Evolutionary conservation across 2,797 vertebrate species (phyloP).

Genomic region (Chelonia mydas): DNA sequence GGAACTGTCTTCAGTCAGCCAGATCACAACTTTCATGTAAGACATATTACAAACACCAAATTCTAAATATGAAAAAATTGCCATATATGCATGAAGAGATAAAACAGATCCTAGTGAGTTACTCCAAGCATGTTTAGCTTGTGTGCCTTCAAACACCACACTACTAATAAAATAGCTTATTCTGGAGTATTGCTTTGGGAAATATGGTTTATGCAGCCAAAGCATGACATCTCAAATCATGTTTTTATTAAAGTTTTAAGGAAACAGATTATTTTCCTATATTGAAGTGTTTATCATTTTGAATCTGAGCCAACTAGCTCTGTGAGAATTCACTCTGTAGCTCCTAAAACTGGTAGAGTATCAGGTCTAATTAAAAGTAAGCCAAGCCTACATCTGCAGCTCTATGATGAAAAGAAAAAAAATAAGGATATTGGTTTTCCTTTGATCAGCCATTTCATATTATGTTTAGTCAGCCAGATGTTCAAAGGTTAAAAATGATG

Average conservation of each 20-base stretch:
- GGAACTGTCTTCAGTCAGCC: not conserved
- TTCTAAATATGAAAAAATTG: not conserved
- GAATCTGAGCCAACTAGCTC: not conserved
- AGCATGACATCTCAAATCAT: not conserved
- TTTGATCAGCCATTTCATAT: not conserved
- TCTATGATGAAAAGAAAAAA: not conserved
- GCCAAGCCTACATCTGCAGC: not conserved
- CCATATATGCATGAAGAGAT: not conserved
- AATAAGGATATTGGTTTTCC: not conserved
- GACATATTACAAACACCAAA: not conserved
- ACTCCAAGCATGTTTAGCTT: not conserved
- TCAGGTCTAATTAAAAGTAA: not conserved
- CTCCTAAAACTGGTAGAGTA: not conserved
- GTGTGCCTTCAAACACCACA: not conserved
- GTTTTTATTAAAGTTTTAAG: not conserved
- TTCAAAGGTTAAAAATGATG: not conserved
- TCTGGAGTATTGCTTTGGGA: not conserved
- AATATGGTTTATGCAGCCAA: not conserved
- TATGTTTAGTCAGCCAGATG: not conserved
- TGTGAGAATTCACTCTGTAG: not conserved
- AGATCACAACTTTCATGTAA: not conserved
- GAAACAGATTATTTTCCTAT: not conserved
- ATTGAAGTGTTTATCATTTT: not conserved
- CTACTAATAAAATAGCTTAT: not conserved
- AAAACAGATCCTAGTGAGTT: not conserved